phyloP scores from a whole-genome alignment of 2,797 vertebrate species.

The Rhinophrynus dorsalis region DNA sequence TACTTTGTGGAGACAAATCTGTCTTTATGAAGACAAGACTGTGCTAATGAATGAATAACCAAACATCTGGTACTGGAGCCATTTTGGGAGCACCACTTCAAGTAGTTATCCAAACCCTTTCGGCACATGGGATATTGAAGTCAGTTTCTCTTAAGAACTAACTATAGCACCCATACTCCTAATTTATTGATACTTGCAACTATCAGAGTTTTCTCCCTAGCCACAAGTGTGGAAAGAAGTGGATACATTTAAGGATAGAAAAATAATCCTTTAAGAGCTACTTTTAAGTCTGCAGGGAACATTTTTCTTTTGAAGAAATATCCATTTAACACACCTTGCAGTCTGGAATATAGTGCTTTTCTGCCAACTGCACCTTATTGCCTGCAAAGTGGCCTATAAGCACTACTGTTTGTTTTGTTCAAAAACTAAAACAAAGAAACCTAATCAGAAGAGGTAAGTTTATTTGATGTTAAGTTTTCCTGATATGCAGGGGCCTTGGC shows the following conservation, averaged over 20 bases:
- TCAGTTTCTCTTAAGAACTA: slow-evolving; percentile 14
- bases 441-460: slow-evolving; percentile 78
- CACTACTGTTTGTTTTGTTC: slow-evolving; percentile 75
- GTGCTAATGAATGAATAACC: slow-evolving; percentile 35
- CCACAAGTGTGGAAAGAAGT: slow-evolving; percentile 50
- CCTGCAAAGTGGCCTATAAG: slow-evolving; percentile 70
- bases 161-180: slow-evolving; percentile 16
- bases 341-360: slow-evolving; percentile 60
- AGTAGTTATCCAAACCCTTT: slow-evolving; percentile 22
- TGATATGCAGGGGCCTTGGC: slow-evolving; percentile 67
- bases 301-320: slow-evolving; percentile 59
- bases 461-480: slow-evolving; percentile 79
- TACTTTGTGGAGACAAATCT: no score
- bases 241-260: slow-evolving; percentile 70
- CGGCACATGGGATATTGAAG: slow-evolving; percentile 7
- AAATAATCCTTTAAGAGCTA: slow-evolving; percentile 77
- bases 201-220: slow-evolving; percentile 63
- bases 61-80: neutral
- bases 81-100: slow-evolving; percentile 7
- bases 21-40: no score
- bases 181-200: slow-evolving; percentile 64
- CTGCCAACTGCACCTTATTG: slow-evolving; percentile 54
- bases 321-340: slow-evolving; percentile 44
- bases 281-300: slow-evolving; percentile 58
- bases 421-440: slow-evolving; percentile 79